phyloP scores from a whole-genome alignment of 2,888 invertebrate species.

The Drosophila longiperda region DNA sequence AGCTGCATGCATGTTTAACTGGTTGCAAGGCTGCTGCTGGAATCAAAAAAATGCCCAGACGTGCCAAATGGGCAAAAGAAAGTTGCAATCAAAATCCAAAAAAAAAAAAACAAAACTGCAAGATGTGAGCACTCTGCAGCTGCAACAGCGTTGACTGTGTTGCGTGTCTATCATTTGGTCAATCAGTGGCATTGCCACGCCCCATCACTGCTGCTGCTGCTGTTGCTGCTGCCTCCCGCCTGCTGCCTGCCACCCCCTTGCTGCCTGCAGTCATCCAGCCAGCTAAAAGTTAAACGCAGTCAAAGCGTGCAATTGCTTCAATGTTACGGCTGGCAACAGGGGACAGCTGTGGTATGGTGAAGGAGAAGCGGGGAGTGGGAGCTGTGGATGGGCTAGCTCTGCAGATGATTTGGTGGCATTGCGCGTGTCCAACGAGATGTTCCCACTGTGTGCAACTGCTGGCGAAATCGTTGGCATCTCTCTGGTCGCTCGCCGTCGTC shows the following conservation, averaged over 20 bases:
- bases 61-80: slow-evolving; percentile 71
- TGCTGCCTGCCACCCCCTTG: neutral
- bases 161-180: slow-evolving; percentile 71
- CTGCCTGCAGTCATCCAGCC: slow-evolving; percentile 42
- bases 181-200: slow-evolving; percentile 60
- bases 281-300: slow-evolving; percentile 65
- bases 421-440: slow-evolving; percentile 75
- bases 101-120: slow-evolving; percentile 62
- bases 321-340: slow-evolving; percentile 12
- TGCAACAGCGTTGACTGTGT: slow-evolving; percentile 32
- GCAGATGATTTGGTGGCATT: slow-evolving; percentile 74
- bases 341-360: neutral
- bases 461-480: slow-evolving; percentile 55
- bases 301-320: slow-evolving; percentile 55
- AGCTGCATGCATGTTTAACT: slow-evolving; percentile 50
- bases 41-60: slow-evolving; percentile 50
- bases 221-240: neutral
- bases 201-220: slow-evolving; percentile 7
- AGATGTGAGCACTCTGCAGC: slow-evolving; percentile 51
- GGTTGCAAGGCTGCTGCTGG: slow-evolving; percentile 16
- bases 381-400: slow-evolving; percentile 18
- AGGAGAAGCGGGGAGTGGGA: neutral
- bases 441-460: slow-evolving; percentile 45
- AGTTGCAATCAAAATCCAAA: slow-evolving; percentile 70
- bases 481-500: slow-evolving; percentile 17